These are phyloP conservation scores for Baronia brevicornis DNA, from an alignment of 2,888 invertebrate genomes.

Conservation along the genomic window DNA sequence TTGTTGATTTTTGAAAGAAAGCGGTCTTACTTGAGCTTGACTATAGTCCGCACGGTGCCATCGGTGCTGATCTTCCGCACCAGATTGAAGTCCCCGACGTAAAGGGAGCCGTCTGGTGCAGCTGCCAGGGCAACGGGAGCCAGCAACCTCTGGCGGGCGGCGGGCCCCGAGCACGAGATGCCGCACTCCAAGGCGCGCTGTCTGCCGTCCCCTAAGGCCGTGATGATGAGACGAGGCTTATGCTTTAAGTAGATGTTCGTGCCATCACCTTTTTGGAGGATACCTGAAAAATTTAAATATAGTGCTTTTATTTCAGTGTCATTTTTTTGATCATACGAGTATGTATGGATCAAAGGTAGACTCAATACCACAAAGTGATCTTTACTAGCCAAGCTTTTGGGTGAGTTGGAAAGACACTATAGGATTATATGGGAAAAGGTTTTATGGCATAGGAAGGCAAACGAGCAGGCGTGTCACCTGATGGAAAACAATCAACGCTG, in stretches of 20 bases:
- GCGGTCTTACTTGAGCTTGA: constrained; percentile 84
- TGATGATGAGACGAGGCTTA: constrained; percentile 92
- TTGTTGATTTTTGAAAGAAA: not conserved
- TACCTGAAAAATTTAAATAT: constrained; percentile 74
- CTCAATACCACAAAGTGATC: no score
- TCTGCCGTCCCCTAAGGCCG: constrained; percentile 93
- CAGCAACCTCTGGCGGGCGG: constrained; percentile 86
- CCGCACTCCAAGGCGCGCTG: constrained; percentile 90
- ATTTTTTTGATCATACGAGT: no score
- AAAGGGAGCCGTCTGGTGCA: constrained; percentile 94
- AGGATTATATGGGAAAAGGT: no score
- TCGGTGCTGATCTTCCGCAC: constrained; percentile 91
- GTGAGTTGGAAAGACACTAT: no score
- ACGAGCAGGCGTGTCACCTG: no score
- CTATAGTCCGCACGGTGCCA: constrained; percentile 86
- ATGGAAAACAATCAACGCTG: no score
- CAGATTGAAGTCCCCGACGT: constrained; percentile 96
- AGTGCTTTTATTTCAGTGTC: not conserved
- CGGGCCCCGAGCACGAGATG: constrained; percentile 84
- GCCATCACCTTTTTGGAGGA: constrained; percentile 97
- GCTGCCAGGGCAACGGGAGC: constrained; percentile 95
- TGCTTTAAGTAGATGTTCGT: constrained; percentile 95
- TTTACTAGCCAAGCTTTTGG: no score
- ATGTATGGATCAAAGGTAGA: no score
- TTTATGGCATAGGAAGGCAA: no score